Evolutionary conservation across 2,888 invertebrate genomes (phyloP), one percentile per base, ranked within the genome.

Genomic region (Amorpha juglandis): DNA sequence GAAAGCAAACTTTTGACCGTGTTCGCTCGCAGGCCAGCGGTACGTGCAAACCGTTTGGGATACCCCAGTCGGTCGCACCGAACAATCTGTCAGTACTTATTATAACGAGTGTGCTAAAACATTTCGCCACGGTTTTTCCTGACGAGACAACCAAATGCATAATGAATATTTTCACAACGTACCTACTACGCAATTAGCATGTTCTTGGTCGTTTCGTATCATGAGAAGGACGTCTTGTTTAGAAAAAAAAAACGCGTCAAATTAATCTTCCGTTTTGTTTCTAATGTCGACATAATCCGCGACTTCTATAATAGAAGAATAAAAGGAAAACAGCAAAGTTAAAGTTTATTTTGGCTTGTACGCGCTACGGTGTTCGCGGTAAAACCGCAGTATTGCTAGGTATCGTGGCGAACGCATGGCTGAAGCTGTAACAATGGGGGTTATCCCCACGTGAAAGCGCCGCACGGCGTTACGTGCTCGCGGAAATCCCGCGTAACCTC

Each of bases 391-490:
- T 69, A 62, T 69, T 63, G 53, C 11, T 14, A 16, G 21, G 42
- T 35, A 16, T 16, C 8, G 50, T 33, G 63, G 45, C 38, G 45
- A 14, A 45, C 45, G 45, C 45, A 16, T 62, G 45, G 63, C 67
- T 64, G n/a, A 38, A 58, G 68, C 64, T 16, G 19, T 66, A 71
- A 78, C 76, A 78, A 79, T 78, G 73, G 63, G 72, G 71, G 71
- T 73, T 71, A 69, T 67, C 67, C 67, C 69, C 82, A 75, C 78
- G 88, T 82, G 89, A 89, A 89, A 89, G 89, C 83, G 73, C 74
- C 78, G 73, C 73, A 42, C 19, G 16, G 63, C 73, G 75, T 77
- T 78, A 79, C 86, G 78, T 71, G 68, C 80, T 67, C 73, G 70
- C 78, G 87, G 87, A 80, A 86, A 83, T 88, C 80, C 87, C 86